Base-by-base conservation (phyloP, 2,888 invertebrate genomes). In the Abrostola tripartita region DNA sequence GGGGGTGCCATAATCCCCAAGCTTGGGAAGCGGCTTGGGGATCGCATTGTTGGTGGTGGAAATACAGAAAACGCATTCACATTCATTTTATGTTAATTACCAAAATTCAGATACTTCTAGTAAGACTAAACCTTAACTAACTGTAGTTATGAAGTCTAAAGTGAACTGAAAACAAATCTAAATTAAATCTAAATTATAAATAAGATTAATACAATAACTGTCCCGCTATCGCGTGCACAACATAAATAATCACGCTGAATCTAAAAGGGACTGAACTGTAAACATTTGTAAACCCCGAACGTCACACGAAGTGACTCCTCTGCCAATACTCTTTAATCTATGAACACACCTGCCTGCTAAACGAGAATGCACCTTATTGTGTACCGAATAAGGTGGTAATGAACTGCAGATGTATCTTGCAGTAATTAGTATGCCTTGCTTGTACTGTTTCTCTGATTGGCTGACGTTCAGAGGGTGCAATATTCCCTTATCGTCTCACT, bases 391-490 rank as follows among this genome's bases (percentile, higher is more conserved):
- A 76, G 68, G 61, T n/a, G 61, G 52, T 51, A 37, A 61, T 50
- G 36, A 49, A 64, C 35, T 53, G 67, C 56, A 68, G 72, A 62
- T 62, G 36, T 56, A 61, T 60, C 64, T 71, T 69, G 76, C 54
- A 54, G 52, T 49, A 74, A 90, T 94, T 89, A 90, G 90, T 93
- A 93, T 93, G 90, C 93, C 79, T 78, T 72, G 65, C 71, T 71
- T 74, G 86, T 90, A 74, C 86, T 68, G 65, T 70, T 69, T 82
- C 88, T 87, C 89, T 92, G 93, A 92, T 93, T 92, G 93, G 91
- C 86, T 79, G 85, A 85, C 83, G 85, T 82, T 81, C 84, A 82
- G 85, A 85, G 83, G 61, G 54, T 59, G 69, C 89, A 90, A 91
- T 91, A 85, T 84, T 85, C 84, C 85, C 88, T 88, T 88, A 90